Evolutionary conservation across 2,113 vertebrate species (phyloP).

Genomic region (Vidua chalybeata): DNA sequence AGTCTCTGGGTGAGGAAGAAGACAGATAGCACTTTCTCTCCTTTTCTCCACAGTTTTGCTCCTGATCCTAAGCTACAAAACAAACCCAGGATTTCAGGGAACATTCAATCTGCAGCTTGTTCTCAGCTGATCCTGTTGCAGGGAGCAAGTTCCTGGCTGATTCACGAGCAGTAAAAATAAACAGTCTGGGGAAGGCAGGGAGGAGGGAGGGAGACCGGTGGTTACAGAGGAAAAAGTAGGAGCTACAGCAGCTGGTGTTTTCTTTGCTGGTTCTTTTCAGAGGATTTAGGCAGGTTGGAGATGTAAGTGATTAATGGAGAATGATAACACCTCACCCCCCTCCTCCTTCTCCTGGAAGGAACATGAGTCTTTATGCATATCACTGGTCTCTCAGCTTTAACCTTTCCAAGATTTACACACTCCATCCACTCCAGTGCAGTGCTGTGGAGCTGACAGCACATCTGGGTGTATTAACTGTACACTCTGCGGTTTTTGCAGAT

Average conservation of each 20-base stretch:
- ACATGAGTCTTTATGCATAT: constrained; percentile 45
- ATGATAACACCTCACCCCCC: constrained; percentile 62
- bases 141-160: constrained; percentile 64
- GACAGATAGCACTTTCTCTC: constrained; percentile 24
- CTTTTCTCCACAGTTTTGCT: constrained; percentile 44
- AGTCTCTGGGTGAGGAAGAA: not conserved
- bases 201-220: constrained; percentile 40
- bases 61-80: constrained; percentile 43
- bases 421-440: not conserved
- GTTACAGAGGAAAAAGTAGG: constrained; percentile 53
- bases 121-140: constrained; percentile 67
- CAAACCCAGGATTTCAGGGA: constrained; percentile 49
- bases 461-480: constrained; percentile 64
- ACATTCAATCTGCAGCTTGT: constrained; percentile 60
- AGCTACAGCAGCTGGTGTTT: constrained; percentile 71
- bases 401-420: constrained; percentile 55
- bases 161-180: constrained; percentile 70
- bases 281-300: constrained; percentile 63
- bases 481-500: constrained; percentile 37
- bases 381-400: constrained; percentile 42
- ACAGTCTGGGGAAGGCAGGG: constrained; percentile 54
- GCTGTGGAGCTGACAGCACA: constrained; percentile 57
- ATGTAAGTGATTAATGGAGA: constrained; percentile 67
- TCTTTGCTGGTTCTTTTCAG: constrained; percentile 71
- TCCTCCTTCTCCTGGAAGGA: constrained; percentile 49